Conservation (phyloP, 2,888 invertebrate genomes). For the Hyalella azteca region DNA sequence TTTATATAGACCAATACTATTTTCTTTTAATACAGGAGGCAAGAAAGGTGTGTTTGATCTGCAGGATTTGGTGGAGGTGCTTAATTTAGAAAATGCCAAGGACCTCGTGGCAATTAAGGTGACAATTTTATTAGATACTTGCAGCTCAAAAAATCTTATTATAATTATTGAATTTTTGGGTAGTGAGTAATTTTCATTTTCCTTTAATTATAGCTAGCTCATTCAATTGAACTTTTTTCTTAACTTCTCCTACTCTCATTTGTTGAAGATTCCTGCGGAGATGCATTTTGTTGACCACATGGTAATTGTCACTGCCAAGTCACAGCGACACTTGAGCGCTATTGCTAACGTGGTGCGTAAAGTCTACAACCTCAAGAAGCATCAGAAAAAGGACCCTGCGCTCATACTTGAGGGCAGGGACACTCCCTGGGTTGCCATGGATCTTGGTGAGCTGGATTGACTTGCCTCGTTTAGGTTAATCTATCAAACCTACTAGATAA, state of each 20-base stretch:
- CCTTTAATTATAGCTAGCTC: not conserved
- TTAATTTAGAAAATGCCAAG: not conserved
- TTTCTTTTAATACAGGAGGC: not conserved
- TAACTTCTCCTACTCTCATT: not conserved
- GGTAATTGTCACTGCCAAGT: conserved; percentile 9
- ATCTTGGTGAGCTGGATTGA: conserved; percentile 24
- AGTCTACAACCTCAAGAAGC: conserved; percentile 4
- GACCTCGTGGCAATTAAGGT: conserved; percentile 15
- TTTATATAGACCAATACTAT: not conserved
- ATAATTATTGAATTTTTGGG: not conserved
- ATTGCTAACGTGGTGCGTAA: not conserved
- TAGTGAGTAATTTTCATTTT: too few species aligned
- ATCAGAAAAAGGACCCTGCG: not conserved
- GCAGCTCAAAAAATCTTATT: not conserved
- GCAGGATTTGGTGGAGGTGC: not conserved
- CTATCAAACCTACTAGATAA: too few species aligned
- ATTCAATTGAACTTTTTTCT: not conserved
- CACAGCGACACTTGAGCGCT: not conserved
- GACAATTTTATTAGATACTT: not conserved
- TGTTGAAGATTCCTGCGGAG: not conserved
- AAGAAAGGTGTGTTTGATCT: conserved; percentile 3
- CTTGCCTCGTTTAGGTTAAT: too few species aligned
- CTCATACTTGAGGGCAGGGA: conserved; percentile 19
- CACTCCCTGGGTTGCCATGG: conserved; percentile 25
- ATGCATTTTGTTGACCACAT: conserved; percentile 11